These are phyloP conservation scores for Neosalanx taihuensis DNA, from an alignment of 2,797 vertebrate species.

Conservation along the genomic window DNA sequence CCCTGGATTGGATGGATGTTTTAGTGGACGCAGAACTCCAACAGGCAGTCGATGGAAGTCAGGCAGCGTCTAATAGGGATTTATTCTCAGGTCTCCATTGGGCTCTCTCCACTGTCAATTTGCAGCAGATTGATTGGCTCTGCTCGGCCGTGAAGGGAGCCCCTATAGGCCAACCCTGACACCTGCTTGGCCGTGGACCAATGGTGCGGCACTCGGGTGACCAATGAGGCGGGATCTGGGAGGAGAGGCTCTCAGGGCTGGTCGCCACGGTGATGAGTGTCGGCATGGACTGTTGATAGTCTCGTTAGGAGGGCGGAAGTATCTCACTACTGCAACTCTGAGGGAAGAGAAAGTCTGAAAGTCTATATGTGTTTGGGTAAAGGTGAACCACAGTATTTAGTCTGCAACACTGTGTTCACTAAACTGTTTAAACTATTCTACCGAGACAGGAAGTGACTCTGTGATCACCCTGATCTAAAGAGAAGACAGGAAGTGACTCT, in stretches of 20 bases:
- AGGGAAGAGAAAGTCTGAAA: not conserved
- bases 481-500: too few species aligned
- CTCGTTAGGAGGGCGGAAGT: not conserved
- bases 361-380: not conserved
- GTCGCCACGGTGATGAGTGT: not conserved
- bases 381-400: too few species aligned
- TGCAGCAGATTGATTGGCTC: conserved; percentile 53
- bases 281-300: not conserved
- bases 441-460: too few species aligned
- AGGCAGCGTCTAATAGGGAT: conserved; percentile 56
- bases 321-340: not conserved
- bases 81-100: conserved; percentile 42
- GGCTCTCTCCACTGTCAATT: conserved; percentile 56
- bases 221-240: conserved; percentile 35
- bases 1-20: conserved; percentile 55
- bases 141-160: conserved; percentile 32
- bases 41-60: conserved; percentile 55
- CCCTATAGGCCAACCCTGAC: conserved; percentile 30
- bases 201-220: conserved; percentile 37
- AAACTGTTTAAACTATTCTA: too few species aligned
- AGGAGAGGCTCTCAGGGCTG: conserved; percentile 15
- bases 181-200: conserved; percentile 52
- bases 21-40: conserved; percentile 43
- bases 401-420: too few species aligned
- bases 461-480: too few species aligned